Evolutionary conservation across 1,140 invertebrate genomes (phyloP).

Genomic region (Oscheius sp.): DNA sequence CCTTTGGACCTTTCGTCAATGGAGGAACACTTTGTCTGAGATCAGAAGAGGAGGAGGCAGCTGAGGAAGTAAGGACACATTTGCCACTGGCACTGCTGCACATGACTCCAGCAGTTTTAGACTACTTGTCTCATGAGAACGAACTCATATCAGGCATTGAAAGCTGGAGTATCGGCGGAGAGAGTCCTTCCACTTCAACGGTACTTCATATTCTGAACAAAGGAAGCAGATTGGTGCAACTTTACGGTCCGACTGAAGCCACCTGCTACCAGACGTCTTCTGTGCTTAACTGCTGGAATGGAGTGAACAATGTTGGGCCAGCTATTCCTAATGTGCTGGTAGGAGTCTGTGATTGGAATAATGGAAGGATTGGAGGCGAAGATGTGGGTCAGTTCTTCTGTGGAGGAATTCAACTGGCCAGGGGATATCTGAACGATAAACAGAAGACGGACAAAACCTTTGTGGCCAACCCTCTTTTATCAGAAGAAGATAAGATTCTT

Average conservation of each 20-base stretch:
- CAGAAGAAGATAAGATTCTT: background rate
- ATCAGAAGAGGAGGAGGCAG: background rate
- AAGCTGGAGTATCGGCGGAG: constrained; percentile 16
- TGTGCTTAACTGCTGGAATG: background rate
- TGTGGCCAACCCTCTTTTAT: background rate
- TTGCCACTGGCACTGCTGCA: constrained; percentile 31
- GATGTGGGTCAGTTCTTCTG: constrained; percentile 22
- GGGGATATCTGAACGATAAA: constrained; percentile 26
- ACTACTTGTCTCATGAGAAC: constrained; percentile 28
- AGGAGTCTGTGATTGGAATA: background rate
- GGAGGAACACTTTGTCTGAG: constrained; percentile 31
- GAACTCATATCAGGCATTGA: background rate
- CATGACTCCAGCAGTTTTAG: constrained; percentile 35
- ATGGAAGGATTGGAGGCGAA: background rate
- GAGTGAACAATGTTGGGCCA: background rate
- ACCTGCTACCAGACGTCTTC: constrained; percentile 13
- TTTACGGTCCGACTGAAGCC: constrained; percentile 30
- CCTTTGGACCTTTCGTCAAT: constrained; percentile 18
- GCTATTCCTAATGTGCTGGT: constrained; percentile 1
- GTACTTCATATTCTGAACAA: background rate
- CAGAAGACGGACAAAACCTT: background rate
- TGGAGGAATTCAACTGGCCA: constrained; percentile 8
- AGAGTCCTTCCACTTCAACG: background rate
- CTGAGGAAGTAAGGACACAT: constrained; percentile 26
- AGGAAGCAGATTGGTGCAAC: constrained; percentile 25